Conservation (phyloP, 2,113 vertebrate species). For the Solenodon paradoxus region DNA sequence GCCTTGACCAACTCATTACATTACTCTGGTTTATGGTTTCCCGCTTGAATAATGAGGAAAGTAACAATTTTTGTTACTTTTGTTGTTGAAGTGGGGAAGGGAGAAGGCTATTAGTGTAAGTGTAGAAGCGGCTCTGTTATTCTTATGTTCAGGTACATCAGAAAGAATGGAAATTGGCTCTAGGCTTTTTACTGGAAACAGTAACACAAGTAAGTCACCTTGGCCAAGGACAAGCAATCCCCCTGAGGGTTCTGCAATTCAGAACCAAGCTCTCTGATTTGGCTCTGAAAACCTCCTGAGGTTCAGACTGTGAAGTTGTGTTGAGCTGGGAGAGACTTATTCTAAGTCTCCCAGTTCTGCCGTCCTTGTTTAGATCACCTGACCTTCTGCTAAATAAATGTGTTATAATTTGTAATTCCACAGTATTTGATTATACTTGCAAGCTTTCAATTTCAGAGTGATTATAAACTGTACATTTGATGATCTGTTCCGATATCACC, state of each 20-base stretch:
- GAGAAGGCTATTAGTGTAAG: background rate
- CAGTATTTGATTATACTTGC: background rate
- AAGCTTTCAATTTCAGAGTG: slow-evolving; percentile 26
- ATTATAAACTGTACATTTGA: slow-evolving; percentile 19
- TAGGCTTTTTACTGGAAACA: background rate
- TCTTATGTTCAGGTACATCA: background rate
- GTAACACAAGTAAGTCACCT: background rate
- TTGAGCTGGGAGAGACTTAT: background rate
- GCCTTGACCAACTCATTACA: background rate
- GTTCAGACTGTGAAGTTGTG: background rate
- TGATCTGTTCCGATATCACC: background rate
- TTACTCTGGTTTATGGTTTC: background rate
- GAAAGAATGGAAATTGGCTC: background rate
- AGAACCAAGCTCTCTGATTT: background rate
- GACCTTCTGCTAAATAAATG: background rate
- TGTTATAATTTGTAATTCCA: background rate
- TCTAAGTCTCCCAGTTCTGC: background rate
- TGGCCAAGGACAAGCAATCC: background rate
- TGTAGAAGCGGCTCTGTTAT: background rate
- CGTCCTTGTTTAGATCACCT: background rate
- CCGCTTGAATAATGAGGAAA: background rate
- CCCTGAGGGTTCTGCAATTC: background rate
- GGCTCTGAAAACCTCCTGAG: background rate
- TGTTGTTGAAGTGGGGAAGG: background rate
- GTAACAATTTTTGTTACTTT: background rate